Evolutionary conservation across 2,888 invertebrate genomes (phyloP), one percentile per base, ranked within the genome.

Genomic region (Lacanobia oleracea): DNA sequence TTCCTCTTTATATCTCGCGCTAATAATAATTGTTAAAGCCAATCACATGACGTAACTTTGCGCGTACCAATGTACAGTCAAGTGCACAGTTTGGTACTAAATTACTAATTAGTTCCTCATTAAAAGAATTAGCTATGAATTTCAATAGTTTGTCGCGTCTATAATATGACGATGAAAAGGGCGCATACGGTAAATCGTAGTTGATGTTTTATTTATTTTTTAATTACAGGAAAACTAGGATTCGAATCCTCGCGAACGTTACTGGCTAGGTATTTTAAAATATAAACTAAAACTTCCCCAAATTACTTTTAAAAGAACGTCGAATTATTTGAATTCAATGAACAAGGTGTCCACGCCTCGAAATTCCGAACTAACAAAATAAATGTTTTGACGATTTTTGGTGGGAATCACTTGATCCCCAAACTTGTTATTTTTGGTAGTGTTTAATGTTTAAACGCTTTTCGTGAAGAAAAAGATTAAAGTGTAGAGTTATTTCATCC

Each of bases 1-100:
- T 86, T 86, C 86, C 86, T 86, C 75, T 71, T 75, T 59, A 67
- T 86, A 84, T 84, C 70, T 84, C 71, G 45, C 18, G 56, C 53
- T 70, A 84, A 77, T 80, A 84, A 76, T 84, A 84, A 75, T 74
- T 66, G 56, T 68, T 67, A 53, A 74, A 54, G 45, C 66, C 27
- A 75, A 81, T 83, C 81, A 71, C 57, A 75, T 82, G 73, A 82
- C 75, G 75, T 70, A 75, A 83, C 64, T 75, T 69, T 48, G 73
- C 61, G 57, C 59, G 14, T 56, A 75, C 53, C 59, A 59, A 72
- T 37, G 33, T 71, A 60, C 43, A 62, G 63, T 67, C 65, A 43
- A 74, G 61, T 74, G 64, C 79, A 73, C 33, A 61, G 61, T 72
- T 70, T 62, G 51, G 60, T 72, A 73, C 56, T 69, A 75, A 66